Conservation (phyloP, 1,140 invertebrate genomes). For the Zaprionus africanus region DNA sequence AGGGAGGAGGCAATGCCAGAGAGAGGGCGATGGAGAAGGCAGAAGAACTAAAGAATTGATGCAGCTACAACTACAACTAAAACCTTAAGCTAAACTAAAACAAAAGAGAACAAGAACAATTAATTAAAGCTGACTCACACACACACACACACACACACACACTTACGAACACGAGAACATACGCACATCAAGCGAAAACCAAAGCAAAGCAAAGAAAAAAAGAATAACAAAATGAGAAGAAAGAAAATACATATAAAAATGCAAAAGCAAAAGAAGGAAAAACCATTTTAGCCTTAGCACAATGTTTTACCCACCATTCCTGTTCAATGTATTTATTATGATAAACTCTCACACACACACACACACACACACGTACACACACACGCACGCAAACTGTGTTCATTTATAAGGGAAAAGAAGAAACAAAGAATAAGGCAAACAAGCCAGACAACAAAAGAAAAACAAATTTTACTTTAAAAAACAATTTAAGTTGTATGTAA, state of each 20-base stretch:
- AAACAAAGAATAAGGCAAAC: neutral
- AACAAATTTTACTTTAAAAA: constrained; percentile 44
- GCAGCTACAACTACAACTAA: constrained; percentile 47
- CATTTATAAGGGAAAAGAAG: constrained; percentile 50
- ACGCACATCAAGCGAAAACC: constrained; percentile 45
- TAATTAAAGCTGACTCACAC: constrained; percentile 53
- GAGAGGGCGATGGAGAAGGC: constrained; percentile 1
- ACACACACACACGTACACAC: constrained; percentile 19
- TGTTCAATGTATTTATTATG: constrained; percentile 75
- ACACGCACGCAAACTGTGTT: constrained; percentile 77
- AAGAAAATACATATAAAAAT: constrained; percentile 18
- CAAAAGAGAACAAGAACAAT: constrained; percentile 42
- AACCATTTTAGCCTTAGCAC: constrained; percentile 83
- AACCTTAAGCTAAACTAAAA: constrained; percentile 59
- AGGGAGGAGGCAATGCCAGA: too few species aligned
- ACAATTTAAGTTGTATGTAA: constrained; percentile 71
- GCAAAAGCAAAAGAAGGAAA: constrained; percentile 24
- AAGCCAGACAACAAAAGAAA: neutral
- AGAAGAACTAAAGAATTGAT: constrained; percentile 34
- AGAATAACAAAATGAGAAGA: neutral
- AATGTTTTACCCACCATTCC: constrained; percentile 79
- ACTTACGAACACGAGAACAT: constrained; percentile 11
- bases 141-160: constrained; percentile 31
- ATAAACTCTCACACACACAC: constrained; percentile 47
- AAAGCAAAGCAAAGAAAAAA: constrained; percentile 34